Conservation (phyloP, 2,888 invertebrate genomes). For the Drosophila heteroneura region DNA sequence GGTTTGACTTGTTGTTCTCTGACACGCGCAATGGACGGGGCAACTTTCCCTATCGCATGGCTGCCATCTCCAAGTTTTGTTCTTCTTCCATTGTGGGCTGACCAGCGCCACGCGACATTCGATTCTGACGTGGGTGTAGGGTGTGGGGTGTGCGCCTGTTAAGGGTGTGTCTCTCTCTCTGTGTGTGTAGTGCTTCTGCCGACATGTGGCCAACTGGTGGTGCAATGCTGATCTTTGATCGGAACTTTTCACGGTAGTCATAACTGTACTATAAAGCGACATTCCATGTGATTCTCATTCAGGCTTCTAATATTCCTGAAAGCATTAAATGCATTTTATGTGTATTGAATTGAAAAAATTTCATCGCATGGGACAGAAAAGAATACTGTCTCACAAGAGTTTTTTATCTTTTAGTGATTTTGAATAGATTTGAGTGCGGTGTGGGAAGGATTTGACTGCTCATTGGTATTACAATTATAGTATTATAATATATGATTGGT, state of each 20-base stretch:
- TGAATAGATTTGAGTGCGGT: background rate
- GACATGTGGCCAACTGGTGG: constrained; percentile 64
- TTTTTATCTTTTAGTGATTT: background rate
- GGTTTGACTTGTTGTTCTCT: constrained; percentile 82
- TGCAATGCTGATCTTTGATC: constrained; percentile 44
- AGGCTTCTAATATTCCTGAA: background rate
- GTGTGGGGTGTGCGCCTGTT: constrained; percentile 23
- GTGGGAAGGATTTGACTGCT: background rate
- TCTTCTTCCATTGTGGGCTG: constrained; percentile 59
- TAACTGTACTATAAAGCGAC: background rate
- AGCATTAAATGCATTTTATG: background rate
- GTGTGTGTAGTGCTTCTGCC: constrained; percentile 25
- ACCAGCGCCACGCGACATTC: constrained; percentile 71
- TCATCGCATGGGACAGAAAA: background rate
- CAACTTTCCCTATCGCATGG: constrained; percentile 54
- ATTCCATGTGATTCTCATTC: constrained; percentile 8
- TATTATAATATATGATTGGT: background rate
- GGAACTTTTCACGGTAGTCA: background rate
- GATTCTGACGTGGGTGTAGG: constrained; percentile 57
- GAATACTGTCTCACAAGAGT: background rate
- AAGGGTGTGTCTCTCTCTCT: constrained; percentile 2
- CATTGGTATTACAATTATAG: background rate
- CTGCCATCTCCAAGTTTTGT: constrained; percentile 48
- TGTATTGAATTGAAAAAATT: background rate
- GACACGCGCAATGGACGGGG: constrained; percentile 73